These are phyloP conservation scores for Phengaris alcon DNA, from an alignment of 2,888 invertebrate genomes.

Conservation along the genomic window DNA sequence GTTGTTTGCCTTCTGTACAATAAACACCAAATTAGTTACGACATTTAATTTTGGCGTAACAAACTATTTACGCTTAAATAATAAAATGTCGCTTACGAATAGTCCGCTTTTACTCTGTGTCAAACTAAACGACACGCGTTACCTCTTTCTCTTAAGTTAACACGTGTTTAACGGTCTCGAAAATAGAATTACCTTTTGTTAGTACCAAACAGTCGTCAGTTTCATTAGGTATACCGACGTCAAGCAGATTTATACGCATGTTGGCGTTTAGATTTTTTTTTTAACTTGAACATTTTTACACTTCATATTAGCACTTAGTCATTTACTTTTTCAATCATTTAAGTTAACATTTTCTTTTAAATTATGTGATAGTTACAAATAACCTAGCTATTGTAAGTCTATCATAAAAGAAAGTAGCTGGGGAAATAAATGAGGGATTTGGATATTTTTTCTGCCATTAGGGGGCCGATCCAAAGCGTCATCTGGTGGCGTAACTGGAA, in stretches of 20 bases:
- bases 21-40: constrained; percentile 24
- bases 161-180: constrained; percentile 2
- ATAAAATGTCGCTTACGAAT: constrained; percentile 14
- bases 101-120: constrained; percentile 7
- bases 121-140: constrained; percentile 13
- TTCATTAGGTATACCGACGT: background rate
- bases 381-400: no score
- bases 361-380: no score
- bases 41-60: constrained; percentile 12
- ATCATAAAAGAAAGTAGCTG: no score
- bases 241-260: background rate
- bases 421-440: no score
- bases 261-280: background rate
- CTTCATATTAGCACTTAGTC: no score
- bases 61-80: constrained; percentile 16
- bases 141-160: background rate
- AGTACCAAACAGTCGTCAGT: background rate
- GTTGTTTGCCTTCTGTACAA: background rate
- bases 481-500: no score
- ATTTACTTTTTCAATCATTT: no score
- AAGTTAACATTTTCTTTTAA: no score
- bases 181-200: constrained; percentile 37
- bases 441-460: no score
- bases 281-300: no score
- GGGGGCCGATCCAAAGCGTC: no score